Evolutionary conservation across 2,888 invertebrate species (phyloP), one percentile per base, ranked within the genome.

Genomic region (Lathronympha strigana): DNA sequence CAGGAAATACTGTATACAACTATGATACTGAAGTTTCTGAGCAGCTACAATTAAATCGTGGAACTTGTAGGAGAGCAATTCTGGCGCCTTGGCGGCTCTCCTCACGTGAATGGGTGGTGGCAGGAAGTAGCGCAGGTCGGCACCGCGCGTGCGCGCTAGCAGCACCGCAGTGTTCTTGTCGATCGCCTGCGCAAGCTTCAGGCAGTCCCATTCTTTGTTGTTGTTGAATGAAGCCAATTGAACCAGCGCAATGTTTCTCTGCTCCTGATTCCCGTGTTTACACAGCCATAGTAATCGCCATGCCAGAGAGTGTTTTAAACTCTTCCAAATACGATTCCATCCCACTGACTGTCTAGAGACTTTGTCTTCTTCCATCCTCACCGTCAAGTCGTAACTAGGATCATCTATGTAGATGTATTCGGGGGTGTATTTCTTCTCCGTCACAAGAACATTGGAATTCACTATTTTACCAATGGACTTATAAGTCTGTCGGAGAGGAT

Each of bases 181-280:
- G 73, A 96, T 93, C 70, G 95, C 95, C 86, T 97, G 96, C 4
- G 97, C 96, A 67, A 98, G 92, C 75, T 95, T 94, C 58, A 93
- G 88, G 77, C 94, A 96, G 73, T 96, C 94, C 94, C 94, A 94
- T 66, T 87, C 88, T 83, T 94, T 94, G 15, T 95, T 92, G 76
- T 94, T 93, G 78, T 94, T 94, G 70, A 96, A 93, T 33, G 93
- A 90, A 1, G 95, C 94, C 15, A 96, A 86, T 67, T 94, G 93
- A 57, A 93, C 90, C 0, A 96, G 84, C 0, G 96, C 96, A 74
- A 94, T 93, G 54, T 93, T 88, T 8, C 95, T 92, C 70, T 95
- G 94, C 61, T 92, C 88, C 68, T 87, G 90, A 68, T 93, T 93
- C n/a, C 95, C 95, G 68, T 92, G 93, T 70, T 94, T 93, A 33